A percentile compares a stretch with the other conserved stretches of the same genome.
Evolutionary conservation across 2,797 vertebrate genomes (phyloP).

Genomic region (Syngnathus rostellatus): DNA sequence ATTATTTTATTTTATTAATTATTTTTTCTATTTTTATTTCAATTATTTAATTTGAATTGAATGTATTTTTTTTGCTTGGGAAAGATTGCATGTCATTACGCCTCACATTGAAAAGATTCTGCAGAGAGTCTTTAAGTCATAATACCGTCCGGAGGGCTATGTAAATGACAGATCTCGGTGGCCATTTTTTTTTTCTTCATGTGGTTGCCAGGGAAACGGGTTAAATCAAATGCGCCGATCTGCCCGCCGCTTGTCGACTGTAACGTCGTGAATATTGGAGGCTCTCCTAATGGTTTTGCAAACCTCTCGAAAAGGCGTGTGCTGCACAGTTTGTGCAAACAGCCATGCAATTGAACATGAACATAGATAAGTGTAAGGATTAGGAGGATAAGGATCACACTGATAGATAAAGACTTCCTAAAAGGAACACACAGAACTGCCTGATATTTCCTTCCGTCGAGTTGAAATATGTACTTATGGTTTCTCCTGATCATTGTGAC

Average conservation of each 20-base stretch:
- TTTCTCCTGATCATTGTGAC: conserved; percentile 2
- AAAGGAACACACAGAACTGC: conserved; percentile 17
- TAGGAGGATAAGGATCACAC: conserved; percentile 43
- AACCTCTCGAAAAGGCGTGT: conserved; percentile 39
- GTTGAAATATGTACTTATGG: neutral
- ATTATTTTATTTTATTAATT: neutral
- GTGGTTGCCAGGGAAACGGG: conserved; percentile 65
- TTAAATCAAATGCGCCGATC: neutral
- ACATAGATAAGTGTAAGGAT: conserved; percentile 42
- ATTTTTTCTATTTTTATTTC: neutral
- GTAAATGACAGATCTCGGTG: conserved; percentile 43
- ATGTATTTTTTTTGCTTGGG: too few relatives aligned
- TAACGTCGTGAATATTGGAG: conserved; percentile 42
- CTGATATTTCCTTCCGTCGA: conserved; percentile 13
- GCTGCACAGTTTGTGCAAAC: conserved; percentile 18
- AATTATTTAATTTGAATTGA: neutral
- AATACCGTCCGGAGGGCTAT: conserved; percentile 29
- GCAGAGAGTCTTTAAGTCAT: conserved; percentile 16
- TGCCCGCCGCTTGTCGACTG: conserved; percentile 15
- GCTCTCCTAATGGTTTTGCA: conserved; percentile 26
- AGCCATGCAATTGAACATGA: conserved; percentile 37
- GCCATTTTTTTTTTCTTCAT: conserved; percentile 46
- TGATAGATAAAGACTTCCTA: conserved; percentile 33
- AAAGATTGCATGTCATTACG: neutral
- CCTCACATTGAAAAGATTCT: too few relatives aligned